Conservation (phyloP, 1,140 invertebrate genomes). For the Tetramorium alpestre region DNA sequence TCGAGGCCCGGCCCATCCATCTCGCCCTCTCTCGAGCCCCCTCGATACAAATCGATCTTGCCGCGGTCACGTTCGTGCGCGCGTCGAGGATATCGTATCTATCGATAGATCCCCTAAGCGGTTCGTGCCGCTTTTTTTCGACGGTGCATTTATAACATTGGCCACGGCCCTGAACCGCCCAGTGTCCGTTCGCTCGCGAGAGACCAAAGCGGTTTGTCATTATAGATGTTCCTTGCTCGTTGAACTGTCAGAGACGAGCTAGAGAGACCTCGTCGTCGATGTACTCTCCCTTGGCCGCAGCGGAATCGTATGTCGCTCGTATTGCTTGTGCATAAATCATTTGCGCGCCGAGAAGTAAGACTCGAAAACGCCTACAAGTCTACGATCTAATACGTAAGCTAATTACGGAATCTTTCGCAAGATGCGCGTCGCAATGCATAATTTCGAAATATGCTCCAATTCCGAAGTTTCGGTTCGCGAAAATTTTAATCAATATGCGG, state of each 20-base stretch:
- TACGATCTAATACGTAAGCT: conserved; percentile 5
- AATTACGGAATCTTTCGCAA: conserved; percentile 7
- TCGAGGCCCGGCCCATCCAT: conserved; percentile 80
- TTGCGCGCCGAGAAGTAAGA: conserved; percentile 13
- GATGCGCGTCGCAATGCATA: background rate
- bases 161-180: conserved; percentile 72
- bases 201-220: conserved; percentile 72
- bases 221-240: conserved; percentile 59
- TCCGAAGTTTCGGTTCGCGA: background rate
- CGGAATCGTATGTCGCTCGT: conserved; percentile 30
- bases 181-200: conserved; percentile 62
- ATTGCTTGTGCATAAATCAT: conserved; percentile 13
- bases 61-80: conserved; percentile 68
- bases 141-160: conserved; percentile 75
- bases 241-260: conserved; percentile 48
- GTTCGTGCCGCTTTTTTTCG: conserved; percentile 49
- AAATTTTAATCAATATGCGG: background rate
- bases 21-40: conserved; percentile 74
- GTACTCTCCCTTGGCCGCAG: conserved; percentile 28
- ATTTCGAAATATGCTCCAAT: background rate
- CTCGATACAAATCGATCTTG: conserved; percentile 80
- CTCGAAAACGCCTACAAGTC: conserved; percentile 25
- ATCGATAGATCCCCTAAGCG: conserved; percentile 71
- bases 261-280: conserved; percentile 34
- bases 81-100: conserved; percentile 68